Evolutionary conservation across 2,113 vertebrate species (phyloP), one percentile per base, ranked within the genome.

Genomic region (Empidonax alnorum): DNA sequence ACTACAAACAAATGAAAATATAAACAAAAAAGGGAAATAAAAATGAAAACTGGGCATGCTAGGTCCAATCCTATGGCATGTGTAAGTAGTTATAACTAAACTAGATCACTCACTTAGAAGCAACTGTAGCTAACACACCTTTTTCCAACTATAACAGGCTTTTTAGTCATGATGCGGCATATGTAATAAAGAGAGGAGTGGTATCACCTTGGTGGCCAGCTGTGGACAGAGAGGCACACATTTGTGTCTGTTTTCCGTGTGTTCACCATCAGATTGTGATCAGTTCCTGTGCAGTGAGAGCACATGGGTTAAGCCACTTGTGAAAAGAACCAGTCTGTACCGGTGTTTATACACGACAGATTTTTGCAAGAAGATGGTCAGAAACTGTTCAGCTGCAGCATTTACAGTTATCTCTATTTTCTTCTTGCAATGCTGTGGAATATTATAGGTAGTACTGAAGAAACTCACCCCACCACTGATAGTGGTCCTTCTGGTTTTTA

Each of bases 271-370:
- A 52, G 42, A 55, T 12, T 69, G 61, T 76, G 27, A 19, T 50
- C 4, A 1, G 33, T 14, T 58, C 50, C 49, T n/a, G 21, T 22
- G 46, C 35, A 56, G 69, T 23, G 30, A 67, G 39, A 76, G 30
- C 24, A 30, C 17, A 6, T 0, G 8, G 39, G 35, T 67, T 27
- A 63, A 76, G n/a, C 22, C 37, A 16, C 31, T 30, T 2, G 1
- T 67, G n/a, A 81, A 87, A 53, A 19, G 25, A 87, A 37, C 15
- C 59, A 41, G 56, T 23, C 53, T 49, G n/a, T 22, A 66, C 6
- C 4, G 2, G 19, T 61, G 75, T 18, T 69, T 35, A 23, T 8
- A 39, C 8, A 27, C 0, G 0, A 55, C 28, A 67, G 61, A 33
- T 7, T 63, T 74, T 31, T 65, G 44, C 47, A 56, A 53, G 28